Evolutionary conservation across 1,140 invertebrate species (phyloP), one percentile per base, ranked within the genome.

Genomic region (Bemisia tabaci): DNA sequence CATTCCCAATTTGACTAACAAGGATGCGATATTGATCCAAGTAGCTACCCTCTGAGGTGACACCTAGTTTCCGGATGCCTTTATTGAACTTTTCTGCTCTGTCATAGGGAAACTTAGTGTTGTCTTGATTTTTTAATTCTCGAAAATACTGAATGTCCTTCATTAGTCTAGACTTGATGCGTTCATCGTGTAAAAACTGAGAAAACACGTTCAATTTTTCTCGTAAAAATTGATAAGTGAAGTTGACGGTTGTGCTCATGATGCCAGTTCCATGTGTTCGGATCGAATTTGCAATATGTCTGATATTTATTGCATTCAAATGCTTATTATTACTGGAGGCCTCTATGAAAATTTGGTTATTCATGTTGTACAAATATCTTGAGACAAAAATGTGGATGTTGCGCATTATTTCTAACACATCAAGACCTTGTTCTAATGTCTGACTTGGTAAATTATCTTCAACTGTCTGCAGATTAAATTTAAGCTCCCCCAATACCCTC

Each of bases 121-220:
- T 79, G 62, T 79, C 74, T 58, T 79, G 75, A 23, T 70, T 75
- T 70, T 81, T 81, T 68, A 79, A 81, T 70, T 88, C 86, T 71
- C 84, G 82, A 69, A 86, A 85, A 72, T 79, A 87, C 66, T 88
- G 85, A 68, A 93, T 82, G 77, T 98, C 95, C 78, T 95, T 95
- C 64, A 94, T 84, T 0, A 99, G 78, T 65, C 92, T 83, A 0
- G 95, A 97, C 77, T 98, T 98, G 63, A 99, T 97, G 72, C 97
- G 94, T 78, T 99, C 97, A 78, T 99, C 95, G 76, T 90, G 98
- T 71, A 99, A 84, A 77, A 98, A 99, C 77, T 98, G 95, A 1
- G 95, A 98, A 76, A 99, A 97, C 2, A 89, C 88, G 70, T 90
- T 89, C 72, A 99, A 91, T 77, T 98, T 97, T 67, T 95, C 88